Base-by-base conservation (phyloP, 1,140 invertebrate genomes). In the Euwallacea similis region DNA sequence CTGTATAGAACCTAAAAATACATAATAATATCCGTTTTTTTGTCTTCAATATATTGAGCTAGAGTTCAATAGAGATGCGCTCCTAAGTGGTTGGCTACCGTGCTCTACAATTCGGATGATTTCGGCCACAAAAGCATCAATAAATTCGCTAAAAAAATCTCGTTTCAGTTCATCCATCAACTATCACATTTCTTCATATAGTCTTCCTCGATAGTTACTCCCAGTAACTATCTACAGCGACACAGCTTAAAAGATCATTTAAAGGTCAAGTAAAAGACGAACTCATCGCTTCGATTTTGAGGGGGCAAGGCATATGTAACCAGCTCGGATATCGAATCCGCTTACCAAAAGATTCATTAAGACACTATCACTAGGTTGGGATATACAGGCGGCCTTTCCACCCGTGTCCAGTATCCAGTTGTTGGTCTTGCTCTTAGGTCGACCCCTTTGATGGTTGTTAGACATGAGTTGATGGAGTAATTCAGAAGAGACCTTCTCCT, bases 311-410 rank as follows among this genome's bases (percentile, higher is more conserved):
- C 92, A 93, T 79, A 91, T 88, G 82, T 96, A 96, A 74, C 93
- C 93, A 74, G 93, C 92, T 86, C 90, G 91, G 81, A 95, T 90
- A 83, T 96, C 93, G 85, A 93, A 93, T 78, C 93, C 93, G 85
- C 92, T 94, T 81, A 95, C 91, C 82, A 96, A 86, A 68, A 96
- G 86, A 84, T 96, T 96, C 90, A 95, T 93, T 72, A 96, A 86
- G 76, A 96, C 93, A 82, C 91, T 92, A 76, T 88, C 88, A 16
- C 87, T 88, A 47, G 84, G 86, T 73, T 79, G 78, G 41, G 74
- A 77, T 66, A 78, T 74, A 66, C 78, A 77, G 13, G 78, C 71
- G 79, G 83, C 74, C 73, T 79, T 78, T 58, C 75, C 73, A 71
- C 73, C 69, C 44, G 75, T 75, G 64, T 81, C 79, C 56, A 80